Evolutionary conservation across 2,888 invertebrate species (phyloP).

Genomic region (Chaetoderma sp.): DNA sequence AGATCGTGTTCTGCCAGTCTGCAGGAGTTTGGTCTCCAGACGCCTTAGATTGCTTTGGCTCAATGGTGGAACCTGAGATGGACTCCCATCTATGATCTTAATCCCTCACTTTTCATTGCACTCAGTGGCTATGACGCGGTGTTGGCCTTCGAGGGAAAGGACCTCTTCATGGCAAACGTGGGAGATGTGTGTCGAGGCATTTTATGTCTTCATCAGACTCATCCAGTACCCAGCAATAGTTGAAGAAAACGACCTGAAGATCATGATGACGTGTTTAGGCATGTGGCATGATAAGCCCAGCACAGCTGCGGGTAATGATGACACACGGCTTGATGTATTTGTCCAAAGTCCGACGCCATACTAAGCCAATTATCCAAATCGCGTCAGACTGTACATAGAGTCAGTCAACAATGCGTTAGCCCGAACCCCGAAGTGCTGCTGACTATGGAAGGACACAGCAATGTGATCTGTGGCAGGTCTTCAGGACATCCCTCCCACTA

Average conservation of each 20-base stretch:
- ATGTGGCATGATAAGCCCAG: constrained; percentile 40
- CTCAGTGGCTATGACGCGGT: constrained; percentile 43
- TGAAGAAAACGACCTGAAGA: constrained; percentile 21
- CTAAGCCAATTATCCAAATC: constrained; percentile 34
- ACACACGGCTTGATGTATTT: constrained; percentile 39
- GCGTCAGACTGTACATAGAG: too few species aligned
- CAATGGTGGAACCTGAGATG: constrained; percentile 25
- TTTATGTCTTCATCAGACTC: constrained; percentile 23
- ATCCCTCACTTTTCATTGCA: constrained; percentile 33
- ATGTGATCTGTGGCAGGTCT: constrained; percentile 27
- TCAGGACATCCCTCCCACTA: constrained; percentile 30
- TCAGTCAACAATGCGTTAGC: constrained; percentile 1
- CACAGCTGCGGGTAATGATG: constrained; percentile 30
- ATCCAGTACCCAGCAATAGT: constrained; percentile 16
- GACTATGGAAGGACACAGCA: constrained; percentile 25
- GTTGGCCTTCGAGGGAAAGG: constrained; percentile 38
- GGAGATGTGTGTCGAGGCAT: constrained; percentile 30
- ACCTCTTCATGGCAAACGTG: constrained; percentile 41
- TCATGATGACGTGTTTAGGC: constrained; percentile 36
- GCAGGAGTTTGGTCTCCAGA: too few species aligned
- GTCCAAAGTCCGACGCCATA: constrained; percentile 39
- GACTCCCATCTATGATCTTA: constrained; percentile 38
- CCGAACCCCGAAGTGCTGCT: constrained; percentile 11
- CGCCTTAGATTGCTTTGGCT: constrained; percentile 39
- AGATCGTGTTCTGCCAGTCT: constrained; percentile 8